Evolutionary conservation across 2,888 invertebrate genomes (phyloP), one percentile per base, ranked within the genome.

Genomic region (Drosophila antonietae): DNA sequence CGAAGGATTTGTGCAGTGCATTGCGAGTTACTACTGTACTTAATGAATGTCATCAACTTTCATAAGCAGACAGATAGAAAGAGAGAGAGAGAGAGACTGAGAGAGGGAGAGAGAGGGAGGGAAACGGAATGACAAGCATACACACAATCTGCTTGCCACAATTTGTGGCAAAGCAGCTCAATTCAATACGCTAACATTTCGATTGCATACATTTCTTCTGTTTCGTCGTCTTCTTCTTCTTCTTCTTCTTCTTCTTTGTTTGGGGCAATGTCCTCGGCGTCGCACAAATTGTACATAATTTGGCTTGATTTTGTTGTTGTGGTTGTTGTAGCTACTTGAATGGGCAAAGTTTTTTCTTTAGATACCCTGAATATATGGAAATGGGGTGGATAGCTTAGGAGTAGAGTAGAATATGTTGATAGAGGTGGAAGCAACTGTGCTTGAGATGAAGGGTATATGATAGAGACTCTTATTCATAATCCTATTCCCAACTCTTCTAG

Each of bases 181-280:
- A 84, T 78, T 87, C 81, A 73, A 78, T 77, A 76, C 46, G 56
- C 67, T 63, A 53, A 67, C 61, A 77, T 78, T 82, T 73, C 69
- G 41, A 78, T 79, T 87, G 90, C 87, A 83, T 89, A 78, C 82
- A 82, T 46, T 46, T 23, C 46, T 46, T 14, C 20, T 15, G 3
- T 23, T 23, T 23, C 4, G 23, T 23, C 23, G n/a, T 8, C n/a
- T 39, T 8, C 8, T 46, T 46, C 23, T 39, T n/a, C 8, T 46
- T n/a, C n/a, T n/a, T n/a, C n/a, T 39, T 7, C n/a, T 39, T n/a
- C 8, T 46, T 46, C 23, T 23, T 46, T 46, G 46, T 46, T 46
- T 83, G 80, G 88, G 80, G 88, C 89, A 89, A 90, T 83, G 89
- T 82, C 89, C 89, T 90, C 80, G 69, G 35, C 66, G 62, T 51